A percentile compares a stretch with the other conserved stretches of the same genome.
phyloP scores from a whole-genome alignment of 2,113 vertebrate species.

The Rutilus rutilus region DNA sequence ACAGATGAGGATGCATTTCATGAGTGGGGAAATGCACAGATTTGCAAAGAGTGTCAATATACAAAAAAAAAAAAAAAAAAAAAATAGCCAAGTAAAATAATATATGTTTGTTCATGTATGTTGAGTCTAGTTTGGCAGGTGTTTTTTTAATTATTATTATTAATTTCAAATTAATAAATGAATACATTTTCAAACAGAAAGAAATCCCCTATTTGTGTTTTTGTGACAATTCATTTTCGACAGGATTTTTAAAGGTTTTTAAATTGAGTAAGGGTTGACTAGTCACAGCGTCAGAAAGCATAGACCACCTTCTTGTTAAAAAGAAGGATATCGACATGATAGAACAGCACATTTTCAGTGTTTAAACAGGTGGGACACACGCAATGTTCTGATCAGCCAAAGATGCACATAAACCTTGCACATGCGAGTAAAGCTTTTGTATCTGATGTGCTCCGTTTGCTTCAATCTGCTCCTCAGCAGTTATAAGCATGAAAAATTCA shows the following conservation, averaged over 20 bases:
- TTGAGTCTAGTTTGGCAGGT: no score
- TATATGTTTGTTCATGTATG: not conserved
- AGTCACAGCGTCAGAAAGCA: not conserved
- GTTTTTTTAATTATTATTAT: no score
- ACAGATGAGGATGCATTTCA: not conserved
- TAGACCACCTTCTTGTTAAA: not conserved
- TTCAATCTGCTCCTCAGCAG: not conserved
- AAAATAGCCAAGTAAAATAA: not conserved
- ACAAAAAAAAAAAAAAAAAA: not conserved
- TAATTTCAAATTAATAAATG: no score
- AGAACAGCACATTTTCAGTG: not conserved
- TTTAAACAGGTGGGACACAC: not conserved
- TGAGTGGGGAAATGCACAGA: not conserved
- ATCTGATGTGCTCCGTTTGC: not conserved
- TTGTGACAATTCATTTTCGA: not conserved
- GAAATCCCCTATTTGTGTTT: not conserved
- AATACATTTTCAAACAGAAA: no score
- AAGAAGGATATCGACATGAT: not conserved
- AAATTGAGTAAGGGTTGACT: not conserved
- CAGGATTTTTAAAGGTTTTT: not conserved
- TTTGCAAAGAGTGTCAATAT: not conserved
- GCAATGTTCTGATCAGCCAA: not conserved
- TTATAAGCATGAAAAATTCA: slow-evolving; percentile 6
- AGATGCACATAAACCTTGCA: not conserved
- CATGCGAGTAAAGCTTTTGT: not conserved